Evolutionary conservation across 2,888 invertebrate species (phyloP).

Genomic region (Parapristionchus giblindavisi): DNA sequence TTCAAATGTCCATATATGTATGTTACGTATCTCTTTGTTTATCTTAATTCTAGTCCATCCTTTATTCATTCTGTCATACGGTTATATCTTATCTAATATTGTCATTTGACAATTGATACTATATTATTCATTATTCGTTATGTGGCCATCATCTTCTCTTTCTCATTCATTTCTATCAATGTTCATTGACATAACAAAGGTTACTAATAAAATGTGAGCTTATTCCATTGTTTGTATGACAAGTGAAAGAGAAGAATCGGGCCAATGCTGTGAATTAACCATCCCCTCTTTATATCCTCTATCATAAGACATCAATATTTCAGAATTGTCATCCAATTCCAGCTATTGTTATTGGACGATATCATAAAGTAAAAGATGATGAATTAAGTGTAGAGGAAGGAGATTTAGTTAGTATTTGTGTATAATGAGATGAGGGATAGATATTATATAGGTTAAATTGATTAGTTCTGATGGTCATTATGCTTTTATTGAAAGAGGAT

Average conservation of each 20-base stretch:
- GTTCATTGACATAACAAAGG: conserved; percentile 4
- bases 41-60: neutral
- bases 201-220: conserved; percentile 20
- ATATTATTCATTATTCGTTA: neutral
- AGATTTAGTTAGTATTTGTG: conserved; percentile 16
- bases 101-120: neutral
- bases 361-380: neutral
- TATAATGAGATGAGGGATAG: neutral
- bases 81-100: neutral
- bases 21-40: neutral
- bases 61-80: conserved; percentile 7
- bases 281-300: neutral
- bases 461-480: neutral
- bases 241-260: neutral
- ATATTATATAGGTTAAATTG: neutral
- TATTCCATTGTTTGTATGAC: conserved; percentile 2
- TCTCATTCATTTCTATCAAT: neutral
- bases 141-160: neutral
- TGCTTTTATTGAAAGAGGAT: conserved; percentile 5
- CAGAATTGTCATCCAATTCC: conserved; percentile 15
- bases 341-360: conserved; percentile 17
- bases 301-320: neutral
- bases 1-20: neutral
- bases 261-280: neutral
- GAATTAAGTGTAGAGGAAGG: conserved; percentile 24